Conservation (phyloP, 2,113 vertebrate species). For the Erinaceus europaeus region DNA sequence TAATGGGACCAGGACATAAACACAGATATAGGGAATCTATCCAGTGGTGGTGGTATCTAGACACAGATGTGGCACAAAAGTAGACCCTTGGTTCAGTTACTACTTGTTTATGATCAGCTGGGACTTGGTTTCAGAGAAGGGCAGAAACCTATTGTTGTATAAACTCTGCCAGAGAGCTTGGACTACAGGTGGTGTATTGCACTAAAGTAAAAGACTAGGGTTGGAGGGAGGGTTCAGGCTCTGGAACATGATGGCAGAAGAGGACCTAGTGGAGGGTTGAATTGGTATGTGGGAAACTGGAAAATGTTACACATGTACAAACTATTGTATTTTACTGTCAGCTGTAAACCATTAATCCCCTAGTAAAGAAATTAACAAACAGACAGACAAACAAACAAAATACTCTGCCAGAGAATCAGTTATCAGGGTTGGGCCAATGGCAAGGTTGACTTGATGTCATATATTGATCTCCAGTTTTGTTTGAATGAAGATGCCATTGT, state of each 20-base stretch:
- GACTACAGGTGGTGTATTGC: no score
- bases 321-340: no score
- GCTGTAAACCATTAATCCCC: no score
- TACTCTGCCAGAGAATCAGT: constrained; percentile 36
- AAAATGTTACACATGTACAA: no score
- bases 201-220: no score
- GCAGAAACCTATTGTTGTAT: constrained; percentile 4
- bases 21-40: neutral
- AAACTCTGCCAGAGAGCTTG: constrained; percentile 40
- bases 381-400: no score
- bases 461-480: constrained; percentile 21
- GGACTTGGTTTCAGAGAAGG: constrained; percentile 57
- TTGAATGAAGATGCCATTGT: constrained; percentile 11
- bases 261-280: no score
- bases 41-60: neutral
- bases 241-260: no score
- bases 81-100: constrained; percentile 25
- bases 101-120: neutral
- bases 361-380: no score
- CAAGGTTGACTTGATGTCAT: constrained; percentile 27
- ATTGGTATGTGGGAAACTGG: no score
- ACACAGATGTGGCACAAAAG: neutral
- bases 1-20: neutral
- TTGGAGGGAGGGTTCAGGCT: no score
- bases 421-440: constrained; percentile 32